phyloP scores from a whole-genome alignment of 2,113 vertebrate species.

The Zeus faber region DNA sequence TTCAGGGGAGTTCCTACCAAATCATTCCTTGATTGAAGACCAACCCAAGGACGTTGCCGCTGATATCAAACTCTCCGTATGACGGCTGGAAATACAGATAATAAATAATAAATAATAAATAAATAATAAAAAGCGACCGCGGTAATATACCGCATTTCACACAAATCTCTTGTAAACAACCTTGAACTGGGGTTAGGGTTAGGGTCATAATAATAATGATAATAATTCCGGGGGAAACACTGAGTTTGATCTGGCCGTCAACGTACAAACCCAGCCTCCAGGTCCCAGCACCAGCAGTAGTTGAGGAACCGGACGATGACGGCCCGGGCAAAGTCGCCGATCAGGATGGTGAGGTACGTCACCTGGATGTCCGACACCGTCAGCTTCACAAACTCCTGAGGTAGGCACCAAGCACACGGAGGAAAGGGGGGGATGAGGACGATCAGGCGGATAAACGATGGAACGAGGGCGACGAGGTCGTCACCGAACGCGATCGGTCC shows the following conservation, averaged over 20 bases:
- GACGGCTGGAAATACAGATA: conserved; percentile 81
- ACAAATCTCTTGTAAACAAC: no score
- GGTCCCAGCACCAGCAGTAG: conserved; percentile 99
- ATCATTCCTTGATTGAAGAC: conserved; percentile 99
- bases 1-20: conserved; percentile 77
- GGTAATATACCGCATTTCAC: neutral
- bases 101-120: neutral
- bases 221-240: neutral
- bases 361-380: conserved; percentile 96
- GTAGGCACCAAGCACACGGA: neutral
- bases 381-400: conserved; percentile 93
- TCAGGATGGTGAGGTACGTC: conserved; percentile 91
- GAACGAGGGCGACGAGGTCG: no score
- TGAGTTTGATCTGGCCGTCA: neutral
- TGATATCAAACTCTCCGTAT: conserved; percentile 97
- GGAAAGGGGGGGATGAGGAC: neutral
- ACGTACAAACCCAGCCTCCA: conserved; percentile 96
- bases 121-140: neutral
- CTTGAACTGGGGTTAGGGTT: no score
- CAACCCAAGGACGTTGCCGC: conserved; percentile 93
- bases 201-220: conserved; percentile 4
- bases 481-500: neutral
- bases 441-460: neutral
- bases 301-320: conserved; percentile 96
- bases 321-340: conserved; percentile 93